These are phyloP conservation scores for Myiozetetes cayanensis DNA, from an alignment of 2,113 vertebrate species.

Conservation along the genomic window DNA sequence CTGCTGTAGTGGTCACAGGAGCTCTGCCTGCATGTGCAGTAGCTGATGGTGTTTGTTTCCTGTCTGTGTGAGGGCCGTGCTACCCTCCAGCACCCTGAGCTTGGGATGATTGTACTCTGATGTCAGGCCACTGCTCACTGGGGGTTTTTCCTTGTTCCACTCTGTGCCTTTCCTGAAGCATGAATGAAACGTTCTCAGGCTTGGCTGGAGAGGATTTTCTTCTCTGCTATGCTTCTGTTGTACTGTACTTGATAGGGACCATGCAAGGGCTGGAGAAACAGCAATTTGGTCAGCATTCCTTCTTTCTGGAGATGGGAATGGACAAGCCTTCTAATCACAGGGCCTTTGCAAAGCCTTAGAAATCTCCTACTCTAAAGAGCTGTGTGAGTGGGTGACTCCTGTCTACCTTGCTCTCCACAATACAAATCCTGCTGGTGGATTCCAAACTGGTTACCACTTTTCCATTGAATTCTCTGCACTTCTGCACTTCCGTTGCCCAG, in stretches of 20 bases:
- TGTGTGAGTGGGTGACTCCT: background rate
- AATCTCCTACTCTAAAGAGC: background rate
- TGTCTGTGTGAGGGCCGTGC: accelerated
- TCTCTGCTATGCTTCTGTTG: background rate
- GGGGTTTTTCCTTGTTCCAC: background rate
- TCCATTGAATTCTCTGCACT: background rate
- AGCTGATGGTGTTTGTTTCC: background rate
- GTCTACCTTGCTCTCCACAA: background rate
- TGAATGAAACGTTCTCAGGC: background rate
- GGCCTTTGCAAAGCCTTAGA: background rate
- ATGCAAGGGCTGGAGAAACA: background rate
- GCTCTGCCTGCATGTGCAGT: background rate
- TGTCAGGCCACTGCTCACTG: background rate
- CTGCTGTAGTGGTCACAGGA: background rate
- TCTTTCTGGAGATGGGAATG: background rate
- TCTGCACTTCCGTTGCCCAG: background rate
- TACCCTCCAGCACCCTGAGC: background rate
- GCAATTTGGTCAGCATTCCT: background rate
- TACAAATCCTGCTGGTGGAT: background rate
- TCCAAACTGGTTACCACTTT: background rate
- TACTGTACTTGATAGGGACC: background rate
- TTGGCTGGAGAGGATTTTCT: background rate
- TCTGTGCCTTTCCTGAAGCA: background rate
- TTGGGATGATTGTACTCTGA: background rate
- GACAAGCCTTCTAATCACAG: background rate